Percentiles rank a stretch among this genome's conserved stretches.
Evolutionary conservation across 2,797 vertebrate genomes (phyloP).

Genomic region (Rhinogobio ventralis): DNA sequence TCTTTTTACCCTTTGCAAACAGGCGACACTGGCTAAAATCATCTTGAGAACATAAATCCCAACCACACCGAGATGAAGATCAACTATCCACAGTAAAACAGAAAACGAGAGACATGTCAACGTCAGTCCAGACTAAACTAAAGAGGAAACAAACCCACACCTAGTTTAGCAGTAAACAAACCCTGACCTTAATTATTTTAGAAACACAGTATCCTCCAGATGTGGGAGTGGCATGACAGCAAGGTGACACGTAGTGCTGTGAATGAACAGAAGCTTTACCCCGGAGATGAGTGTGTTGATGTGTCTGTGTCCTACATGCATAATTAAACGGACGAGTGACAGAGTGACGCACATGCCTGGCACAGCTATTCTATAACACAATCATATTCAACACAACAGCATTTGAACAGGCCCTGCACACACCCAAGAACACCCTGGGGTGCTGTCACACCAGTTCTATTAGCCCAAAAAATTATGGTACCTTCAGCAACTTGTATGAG

Average conservation of each 20-base stretch:
- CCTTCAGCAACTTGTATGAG: background rate
- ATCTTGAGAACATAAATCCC: background rate
- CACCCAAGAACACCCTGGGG: conserved; percentile 41
- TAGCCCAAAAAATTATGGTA: conserved; percentile 23
- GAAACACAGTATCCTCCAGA: conserved; percentile 37
- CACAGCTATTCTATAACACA: conserved; percentile 64
- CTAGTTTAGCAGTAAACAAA: conserved; percentile 35
- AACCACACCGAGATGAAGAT: conserved; percentile 3
- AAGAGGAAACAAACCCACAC: conserved; percentile 17
- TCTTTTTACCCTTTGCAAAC: conserved; percentile 9
- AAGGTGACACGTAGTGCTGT: conserved; percentile 38
- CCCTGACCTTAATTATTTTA: conserved; percentile 34
- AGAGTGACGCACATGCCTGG: conserved; percentile 66
- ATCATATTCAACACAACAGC: conserved; percentile 62
- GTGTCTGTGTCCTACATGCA: conserved; percentile 54
- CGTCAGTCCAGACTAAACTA: background rate
- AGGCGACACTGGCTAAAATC: background rate
- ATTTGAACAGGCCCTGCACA: conserved; percentile 58
- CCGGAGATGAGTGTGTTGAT: conserved; percentile 33
- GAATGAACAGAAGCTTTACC: conserved; percentile 35
- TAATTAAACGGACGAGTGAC: conserved; percentile 67
- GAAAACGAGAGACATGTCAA: background rate
- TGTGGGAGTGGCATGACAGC: conserved; percentile 33
- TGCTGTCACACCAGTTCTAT: conserved; percentile 24
- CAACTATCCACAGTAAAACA: background rate